Evolutionary conservation across 2,113 vertebrate genomes (phyloP).

Genomic region (Siniperca chuatsi): DNA sequence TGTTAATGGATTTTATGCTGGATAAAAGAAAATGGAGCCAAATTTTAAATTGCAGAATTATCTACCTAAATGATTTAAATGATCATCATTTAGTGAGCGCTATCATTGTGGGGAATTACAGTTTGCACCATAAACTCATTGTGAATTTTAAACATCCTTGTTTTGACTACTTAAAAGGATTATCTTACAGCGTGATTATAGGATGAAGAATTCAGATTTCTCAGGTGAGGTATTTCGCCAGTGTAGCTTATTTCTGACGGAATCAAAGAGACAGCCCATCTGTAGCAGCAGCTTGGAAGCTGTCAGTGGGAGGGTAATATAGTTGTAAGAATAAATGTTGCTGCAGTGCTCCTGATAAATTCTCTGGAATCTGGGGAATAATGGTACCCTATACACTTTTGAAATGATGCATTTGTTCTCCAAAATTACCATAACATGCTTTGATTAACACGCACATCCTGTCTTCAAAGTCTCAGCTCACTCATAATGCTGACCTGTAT

Average conservation of each 20-base stretch:
- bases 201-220: conserved; percentile 4
- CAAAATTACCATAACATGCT: conserved; percentile 56
- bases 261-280: conserved; percentile 47
- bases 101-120: background rate
- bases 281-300: conserved; percentile 57
- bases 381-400: conserved; percentile 23
- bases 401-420: conserved; percentile 52
- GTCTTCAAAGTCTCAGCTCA: conserved; percentile 41
- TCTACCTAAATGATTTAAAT: conserved; percentile 27
- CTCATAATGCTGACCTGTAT: conserved; percentile 52
- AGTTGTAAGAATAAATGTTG: conserved; percentile 58
- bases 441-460: conserved; percentile 52
- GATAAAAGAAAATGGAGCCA: conserved; percentile 14
- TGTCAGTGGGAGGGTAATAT: conserved; percentile 53
- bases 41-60: conserved; percentile 22
- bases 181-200: background rate
- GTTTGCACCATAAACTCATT: conserved; percentile 29
- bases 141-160: conserved; percentile 55
- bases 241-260: conserved; percentile 19
- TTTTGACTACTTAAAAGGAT: conserved; percentile 9
- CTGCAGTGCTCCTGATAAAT: conserved; percentile 50
- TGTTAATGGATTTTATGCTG: conserved; percentile 35
- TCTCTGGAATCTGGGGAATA: conserved; percentile 42
- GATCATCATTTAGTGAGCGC: conserved; percentile 5
- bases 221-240: background rate